Base-by-base conservation (phyloP, 1,140 invertebrate species). In the Drosophila sechellia region DNA sequence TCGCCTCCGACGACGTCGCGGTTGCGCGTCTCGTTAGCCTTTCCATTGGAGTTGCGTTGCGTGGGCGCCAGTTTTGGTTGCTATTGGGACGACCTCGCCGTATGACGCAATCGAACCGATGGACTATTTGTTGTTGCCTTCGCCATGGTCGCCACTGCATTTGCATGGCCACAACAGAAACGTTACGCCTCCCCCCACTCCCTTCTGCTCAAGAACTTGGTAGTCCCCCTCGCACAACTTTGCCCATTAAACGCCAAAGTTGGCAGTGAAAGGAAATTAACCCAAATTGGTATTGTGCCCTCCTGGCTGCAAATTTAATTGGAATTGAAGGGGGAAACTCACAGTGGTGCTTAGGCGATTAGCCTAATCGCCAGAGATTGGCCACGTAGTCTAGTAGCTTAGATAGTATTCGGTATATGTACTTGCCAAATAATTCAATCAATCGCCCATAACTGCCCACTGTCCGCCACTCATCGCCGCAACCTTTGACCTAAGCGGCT, bases 21-120 rank as follows among this genome's bases (percentile, higher is more conserved):
- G 68, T 85, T 85, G 81, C 81, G 81, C 81, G 64, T 73, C 77
- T 80, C 61, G 79, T 70, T 81, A 54, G 79, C 73, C 69, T 80
- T 78, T 59, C 53, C 52, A 71, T 84, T 79, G 45, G 57, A 40
- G 27, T 49, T 20, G 8, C 58, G 54, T 76, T 73, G 81, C 81
- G 81, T 85, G 81, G 81, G 81, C 68, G 77, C 63, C 77, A 72
- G 59, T 79, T 77, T 63, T 45, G 55, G 40, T 45, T 58, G 42
- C 60, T 35, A 20, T 66, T 66, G 35, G 25, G 25, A 13, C 71
- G 72, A 75, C 71, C 59, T 58, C 72, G 48, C 20, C 53, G 71
- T 53, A 75, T 75, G 72, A 75, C 72, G 74, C 66, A 75, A 75
- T 75, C 72, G 40, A 75, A 52, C 45, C 45, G 40, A 63, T 74